These are phyloP conservation scores for Syrmaticus mikado DNA, from an alignment of 2,113 vertebrate genomes.

Conservation along the genomic window DNA sequence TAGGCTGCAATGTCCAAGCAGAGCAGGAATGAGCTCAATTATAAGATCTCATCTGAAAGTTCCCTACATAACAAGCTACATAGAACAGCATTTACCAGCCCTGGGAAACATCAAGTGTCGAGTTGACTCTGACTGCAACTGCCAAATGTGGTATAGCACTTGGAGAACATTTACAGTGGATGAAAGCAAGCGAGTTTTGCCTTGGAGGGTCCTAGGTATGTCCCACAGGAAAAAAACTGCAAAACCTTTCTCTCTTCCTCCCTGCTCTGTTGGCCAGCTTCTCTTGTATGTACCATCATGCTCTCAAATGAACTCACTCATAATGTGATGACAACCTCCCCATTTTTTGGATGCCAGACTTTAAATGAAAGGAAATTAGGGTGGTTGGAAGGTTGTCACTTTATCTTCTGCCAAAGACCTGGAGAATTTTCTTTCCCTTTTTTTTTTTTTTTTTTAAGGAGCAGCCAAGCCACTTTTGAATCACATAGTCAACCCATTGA, in stretches of 20 bases:
- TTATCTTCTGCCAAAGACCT: constrained; percentile 57
- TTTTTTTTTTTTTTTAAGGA: background rate
- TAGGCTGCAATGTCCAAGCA: background rate
- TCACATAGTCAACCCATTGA: constrained; percentile 32
- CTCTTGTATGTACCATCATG: background rate
- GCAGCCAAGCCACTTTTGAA: constrained; percentile 62
- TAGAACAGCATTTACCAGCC: constrained; percentile 33
- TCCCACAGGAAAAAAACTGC: background rate
- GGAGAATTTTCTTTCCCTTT: constrained; percentile 55
- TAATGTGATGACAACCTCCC: constrained; percentile 9
- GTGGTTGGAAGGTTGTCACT: constrained; percentile 54
- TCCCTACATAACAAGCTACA: background rate
- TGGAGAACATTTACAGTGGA: background rate
- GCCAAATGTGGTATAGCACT: background rate
- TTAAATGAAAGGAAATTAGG: constrained; percentile 54
- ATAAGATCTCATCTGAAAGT: constrained; percentile 33
- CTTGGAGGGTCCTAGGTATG: background rate
- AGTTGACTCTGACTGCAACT: background rate
- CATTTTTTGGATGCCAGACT: constrained; percentile 34
- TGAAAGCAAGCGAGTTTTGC: background rate
- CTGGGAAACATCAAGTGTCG: background rate
- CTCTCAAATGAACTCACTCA: constrained; percentile 56
- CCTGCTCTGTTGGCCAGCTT: background rate
- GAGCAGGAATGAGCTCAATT: background rate
- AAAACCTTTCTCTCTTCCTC: background rate